Evolutionary conservation across 1,140 invertebrate species (phyloP).

Genomic region (Euschistus heros): DNA sequence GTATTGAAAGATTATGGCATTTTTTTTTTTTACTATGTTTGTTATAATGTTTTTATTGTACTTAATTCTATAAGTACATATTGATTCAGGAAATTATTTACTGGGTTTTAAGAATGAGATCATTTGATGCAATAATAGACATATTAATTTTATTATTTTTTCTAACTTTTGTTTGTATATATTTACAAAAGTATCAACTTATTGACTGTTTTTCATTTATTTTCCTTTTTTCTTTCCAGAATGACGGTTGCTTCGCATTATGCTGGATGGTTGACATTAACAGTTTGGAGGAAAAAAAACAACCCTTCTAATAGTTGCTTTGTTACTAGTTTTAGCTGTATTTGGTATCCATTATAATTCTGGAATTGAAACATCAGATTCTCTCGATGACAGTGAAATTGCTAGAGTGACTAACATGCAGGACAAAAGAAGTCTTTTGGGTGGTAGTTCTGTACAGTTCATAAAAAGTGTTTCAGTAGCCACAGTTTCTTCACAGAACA

Average conservation of each 20-base stretch:
- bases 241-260: conserved; percentile 30
- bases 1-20: too few species aligned
- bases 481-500: neutral
- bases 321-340: conserved; percentile 29
- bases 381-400: conserved; percentile 18
- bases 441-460: conserved; percentile 22
- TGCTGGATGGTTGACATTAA: conserved; percentile 31
- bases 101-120: too few species aligned
- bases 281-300: conserved; percentile 34
- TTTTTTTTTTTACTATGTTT: too few species aligned
- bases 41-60: too few species aligned
- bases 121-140: too few species aligned
- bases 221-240: neutral
- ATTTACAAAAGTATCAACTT: neutral
- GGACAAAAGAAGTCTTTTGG: conserved; percentile 22
- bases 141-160: too few species aligned
- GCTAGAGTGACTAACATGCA: conserved; percentile 15
- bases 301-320: conserved; percentile 29
- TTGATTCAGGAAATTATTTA: too few species aligned
- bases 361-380: conserved; percentile 14
- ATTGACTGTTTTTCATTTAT: neutral
- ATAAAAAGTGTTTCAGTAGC: conserved; percentile 12
- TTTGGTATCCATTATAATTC: conserved; percentile 33
- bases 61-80: too few species aligned
- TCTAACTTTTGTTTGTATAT: too few species aligned